Evolutionary conservation across 2,797 vertebrate genomes (phyloP).

Genomic region (Anabacerthia variegaticeps): DNA sequence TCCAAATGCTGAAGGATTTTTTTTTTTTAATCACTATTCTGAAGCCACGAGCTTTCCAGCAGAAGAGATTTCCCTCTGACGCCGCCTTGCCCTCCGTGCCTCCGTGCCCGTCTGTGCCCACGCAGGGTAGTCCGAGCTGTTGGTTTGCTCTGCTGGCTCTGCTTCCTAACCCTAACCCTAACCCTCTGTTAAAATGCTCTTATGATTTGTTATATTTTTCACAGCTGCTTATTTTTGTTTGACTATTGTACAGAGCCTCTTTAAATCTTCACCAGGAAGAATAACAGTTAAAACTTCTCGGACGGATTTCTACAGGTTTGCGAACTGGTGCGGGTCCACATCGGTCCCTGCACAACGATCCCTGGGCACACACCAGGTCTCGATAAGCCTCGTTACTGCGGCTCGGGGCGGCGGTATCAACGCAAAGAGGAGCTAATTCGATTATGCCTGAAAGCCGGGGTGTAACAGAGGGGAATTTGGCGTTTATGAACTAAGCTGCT

Average conservation of each 20-base stretch:
- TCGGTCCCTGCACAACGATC: not conserved
- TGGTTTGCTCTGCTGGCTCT: not conserved
- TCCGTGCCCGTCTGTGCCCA: not conserved
- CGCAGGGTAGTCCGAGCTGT: not conserved
- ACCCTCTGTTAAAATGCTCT: not conserved
- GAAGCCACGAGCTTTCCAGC: not conserved
- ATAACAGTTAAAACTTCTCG: not conserved
- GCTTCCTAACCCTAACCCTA: no score
- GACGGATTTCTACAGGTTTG: not conserved
- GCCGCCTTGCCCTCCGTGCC: not conserved
- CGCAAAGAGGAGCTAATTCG: constrained; percentile 38
- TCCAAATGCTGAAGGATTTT: not conserved
- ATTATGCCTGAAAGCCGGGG: constrained; percentile 36
- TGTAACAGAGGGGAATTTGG: constrained; percentile 65
- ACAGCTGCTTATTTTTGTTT: constrained; percentile 48
- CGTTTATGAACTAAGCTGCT: constrained; percentile 58
- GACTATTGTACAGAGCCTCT: constrained; percentile 42
- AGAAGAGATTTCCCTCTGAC: not conserved
- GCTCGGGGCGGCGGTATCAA: not conserved
- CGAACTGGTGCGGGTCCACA: not conserved
- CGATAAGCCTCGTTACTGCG: not conserved
- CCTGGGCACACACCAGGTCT: not conserved
- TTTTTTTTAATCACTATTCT: not conserved
- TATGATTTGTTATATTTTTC: constrained; percentile 68
- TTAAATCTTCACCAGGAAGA: constrained; percentile 59